phyloP scores from a whole-genome alignment of 2,888 invertebrate species.

The Hemithea aestivaria region DNA sequence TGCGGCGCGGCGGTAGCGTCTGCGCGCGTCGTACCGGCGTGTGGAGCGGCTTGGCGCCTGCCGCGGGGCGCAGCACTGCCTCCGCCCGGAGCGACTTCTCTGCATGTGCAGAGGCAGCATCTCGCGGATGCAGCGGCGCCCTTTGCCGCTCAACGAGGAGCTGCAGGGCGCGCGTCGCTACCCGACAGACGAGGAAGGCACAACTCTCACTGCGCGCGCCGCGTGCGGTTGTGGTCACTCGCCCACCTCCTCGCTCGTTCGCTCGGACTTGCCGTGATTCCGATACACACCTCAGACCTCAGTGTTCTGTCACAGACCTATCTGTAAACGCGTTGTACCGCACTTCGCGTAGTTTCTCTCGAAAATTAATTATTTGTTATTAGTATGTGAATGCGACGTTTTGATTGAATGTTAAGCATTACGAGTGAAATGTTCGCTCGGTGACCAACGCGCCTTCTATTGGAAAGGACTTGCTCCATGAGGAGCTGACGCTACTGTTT shows the following conservation, averaged over 20 bases:
- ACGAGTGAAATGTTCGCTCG: constrained; percentile 69
- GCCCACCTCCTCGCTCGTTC: constrained; percentile 51
- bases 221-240: constrained; percentile 65
- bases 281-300: constrained; percentile 54
- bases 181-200: constrained; percentile 48
- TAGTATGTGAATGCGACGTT: constrained; percentile 73
- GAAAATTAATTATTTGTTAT: constrained; percentile 43
- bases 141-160: constrained; percentile 35
- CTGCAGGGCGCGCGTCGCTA: constrained; percentile 39
- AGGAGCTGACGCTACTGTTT: constrained; percentile 52
- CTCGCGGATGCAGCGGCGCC: constrained; percentile 52
- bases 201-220: constrained; percentile 76
- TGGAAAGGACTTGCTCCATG: constrained; percentile 58
- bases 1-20: constrained; percentile 19
- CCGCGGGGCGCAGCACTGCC: constrained; percentile 17
- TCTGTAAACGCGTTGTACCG: constrained; percentile 57
- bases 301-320: constrained; percentile 59
- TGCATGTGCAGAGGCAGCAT: constrained; percentile 53
- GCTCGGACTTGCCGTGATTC: constrained; percentile 39
- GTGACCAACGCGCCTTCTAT: constrained; percentile 49
- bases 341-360: constrained; percentile 63
- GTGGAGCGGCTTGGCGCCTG: constrained; percentile 2
- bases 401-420: constrained; percentile 49
- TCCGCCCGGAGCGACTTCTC: constrained; percentile 26
- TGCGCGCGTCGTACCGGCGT: constrained; percentile 4